phyloP scores from a whole-genome alignment of 2,888 invertebrate genomes.

The Nemotelus pantherinus region DNA sequence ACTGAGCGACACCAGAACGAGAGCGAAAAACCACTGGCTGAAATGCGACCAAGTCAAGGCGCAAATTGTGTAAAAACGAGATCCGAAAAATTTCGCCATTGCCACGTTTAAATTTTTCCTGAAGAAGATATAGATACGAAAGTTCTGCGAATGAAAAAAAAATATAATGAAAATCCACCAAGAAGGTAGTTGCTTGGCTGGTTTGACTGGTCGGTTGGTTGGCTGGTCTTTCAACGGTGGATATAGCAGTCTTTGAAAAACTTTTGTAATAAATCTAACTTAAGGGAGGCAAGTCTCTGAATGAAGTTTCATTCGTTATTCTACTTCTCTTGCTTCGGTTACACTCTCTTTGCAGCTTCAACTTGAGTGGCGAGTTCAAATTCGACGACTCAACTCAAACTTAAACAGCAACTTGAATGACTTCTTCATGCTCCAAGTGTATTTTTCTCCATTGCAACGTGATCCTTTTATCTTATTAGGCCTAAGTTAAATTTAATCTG shows the following conservation, averaged over 20 bases:
- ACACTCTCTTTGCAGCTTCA: not conserved
- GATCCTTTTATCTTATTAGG: constrained; percentile 50
- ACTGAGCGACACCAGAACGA: not conserved
- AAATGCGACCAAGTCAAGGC: not conserved
- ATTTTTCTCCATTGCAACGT: constrained; percentile 35
- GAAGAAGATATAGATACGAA: not conserved
- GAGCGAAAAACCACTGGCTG: not conserved
- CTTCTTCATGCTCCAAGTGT: not conserved
- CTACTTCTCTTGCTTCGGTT: not conserved
- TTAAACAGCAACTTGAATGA: too few relatives aligned
- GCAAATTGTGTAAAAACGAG: not conserved
- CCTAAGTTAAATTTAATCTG: constrained; percentile 46
- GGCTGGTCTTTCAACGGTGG: constrained; percentile 44
- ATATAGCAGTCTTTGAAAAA: constrained; percentile 48
- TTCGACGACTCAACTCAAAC: too few relatives aligned
- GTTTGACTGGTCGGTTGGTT: too few relatives aligned
- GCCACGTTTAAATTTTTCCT: constrained; percentile 22
- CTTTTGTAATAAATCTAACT: constrained; percentile 49
- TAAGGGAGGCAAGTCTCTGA: constrained; percentile 27
- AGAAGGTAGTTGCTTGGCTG: too few relatives aligned
- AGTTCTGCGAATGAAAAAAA: too few relatives aligned
- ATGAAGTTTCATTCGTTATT: constrained; percentile 35
- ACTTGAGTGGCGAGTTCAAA: too few relatives aligned
- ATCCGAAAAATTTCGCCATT: constrained; percentile 14
- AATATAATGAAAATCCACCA: too few relatives aligned